A percentile compares a stretch with the other conserved stretches of the same genome.
Conservation (phyloP, 2,797 vertebrate genomes). For the Halcyon smyrnensis region DNA sequence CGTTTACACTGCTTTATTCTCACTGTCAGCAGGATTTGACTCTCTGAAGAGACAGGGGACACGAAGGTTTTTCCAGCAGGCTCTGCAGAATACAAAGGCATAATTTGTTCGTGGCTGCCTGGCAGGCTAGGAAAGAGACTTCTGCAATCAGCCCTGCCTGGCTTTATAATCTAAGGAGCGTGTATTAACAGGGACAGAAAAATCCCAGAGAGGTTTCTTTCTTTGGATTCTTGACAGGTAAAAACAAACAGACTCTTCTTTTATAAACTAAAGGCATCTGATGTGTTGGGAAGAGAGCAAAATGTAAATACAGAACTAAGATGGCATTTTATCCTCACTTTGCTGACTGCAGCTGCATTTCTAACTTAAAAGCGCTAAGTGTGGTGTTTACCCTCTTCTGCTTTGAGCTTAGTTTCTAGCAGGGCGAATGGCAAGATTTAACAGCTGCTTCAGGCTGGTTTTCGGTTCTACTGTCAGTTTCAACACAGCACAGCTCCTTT, state of each 20-base stretch:
- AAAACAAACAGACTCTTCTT: constrained; percentile 2
- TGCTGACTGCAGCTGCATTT: constrained; percentile 5
- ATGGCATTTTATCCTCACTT: neutral
- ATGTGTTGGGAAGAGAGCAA: neutral
- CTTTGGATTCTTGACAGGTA: neutral
- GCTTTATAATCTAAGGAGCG: neutral
- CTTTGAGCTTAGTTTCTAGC: neutral
- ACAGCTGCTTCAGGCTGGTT: neutral
- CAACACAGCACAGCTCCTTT: neutral
- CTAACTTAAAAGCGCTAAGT: neutral
- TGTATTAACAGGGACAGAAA: neutral
- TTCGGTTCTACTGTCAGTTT: neutral
- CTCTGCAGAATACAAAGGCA: neutral
- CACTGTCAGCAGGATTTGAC: neutral
- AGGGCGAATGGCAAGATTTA: neutral
- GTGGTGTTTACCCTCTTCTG: neutral
- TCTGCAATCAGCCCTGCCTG: neutral
- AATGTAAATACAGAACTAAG: neutral
- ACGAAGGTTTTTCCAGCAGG: neutral
- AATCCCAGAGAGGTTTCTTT: neutral
- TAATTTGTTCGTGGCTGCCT: neutral
- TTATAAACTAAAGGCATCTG: neutral
- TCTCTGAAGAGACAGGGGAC: neutral
- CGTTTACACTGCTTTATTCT: neutral
- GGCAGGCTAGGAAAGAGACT: neutral